Percentiles rank a stretch among this genome's conserved stretches.
phyloP scores from a whole-genome alignment of 2,888 invertebrate species.

The Sarcophaga rosellei region DNA sequence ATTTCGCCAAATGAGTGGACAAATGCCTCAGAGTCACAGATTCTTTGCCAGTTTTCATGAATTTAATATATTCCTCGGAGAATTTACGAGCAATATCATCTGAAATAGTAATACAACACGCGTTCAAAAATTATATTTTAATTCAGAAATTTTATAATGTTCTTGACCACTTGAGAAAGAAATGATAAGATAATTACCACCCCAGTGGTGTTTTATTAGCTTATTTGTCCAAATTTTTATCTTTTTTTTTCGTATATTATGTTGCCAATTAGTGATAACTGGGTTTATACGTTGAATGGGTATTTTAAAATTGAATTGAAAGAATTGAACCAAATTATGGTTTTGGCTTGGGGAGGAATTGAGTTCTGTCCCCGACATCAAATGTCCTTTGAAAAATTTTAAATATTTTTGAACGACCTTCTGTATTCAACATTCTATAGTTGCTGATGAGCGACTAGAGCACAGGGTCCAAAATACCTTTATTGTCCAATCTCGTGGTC shows the following conservation, averaged over 20 bases:
- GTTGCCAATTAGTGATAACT: constrained; percentile 4
- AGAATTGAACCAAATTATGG: neutral
- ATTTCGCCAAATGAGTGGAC: constrained; percentile 71
- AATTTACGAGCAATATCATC: constrained; percentile 75
- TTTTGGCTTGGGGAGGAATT: too few relatives aligned
- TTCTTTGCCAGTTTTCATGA: constrained; percentile 73
- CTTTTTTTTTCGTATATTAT: neutral
- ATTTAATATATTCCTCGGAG: constrained; percentile 75
- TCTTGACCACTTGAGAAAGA: neutral
- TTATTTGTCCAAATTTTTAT: neutral
- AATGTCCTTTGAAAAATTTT: too few relatives aligned
- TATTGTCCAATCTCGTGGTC: too few relatives aligned
- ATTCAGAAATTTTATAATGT: neutral
- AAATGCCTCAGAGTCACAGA: constrained; percentile 72
- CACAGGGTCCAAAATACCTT: too few relatives aligned
- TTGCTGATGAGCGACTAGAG: too few relatives aligned
- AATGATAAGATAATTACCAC: constrained; percentile 9
- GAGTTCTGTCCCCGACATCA: too few relatives aligned
- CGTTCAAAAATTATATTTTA: constrained; percentile 11
- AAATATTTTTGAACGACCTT: too few relatives aligned
- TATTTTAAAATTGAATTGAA: neutral
- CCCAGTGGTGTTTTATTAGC: neutral
- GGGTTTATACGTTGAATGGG: neutral
- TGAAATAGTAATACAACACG: constrained; percentile 47
- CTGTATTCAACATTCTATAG: too few relatives aligned